phyloP scores from a whole-genome alignment of 2,113 vertebrate genomes.

The Ondatra zibethicus region DNA sequence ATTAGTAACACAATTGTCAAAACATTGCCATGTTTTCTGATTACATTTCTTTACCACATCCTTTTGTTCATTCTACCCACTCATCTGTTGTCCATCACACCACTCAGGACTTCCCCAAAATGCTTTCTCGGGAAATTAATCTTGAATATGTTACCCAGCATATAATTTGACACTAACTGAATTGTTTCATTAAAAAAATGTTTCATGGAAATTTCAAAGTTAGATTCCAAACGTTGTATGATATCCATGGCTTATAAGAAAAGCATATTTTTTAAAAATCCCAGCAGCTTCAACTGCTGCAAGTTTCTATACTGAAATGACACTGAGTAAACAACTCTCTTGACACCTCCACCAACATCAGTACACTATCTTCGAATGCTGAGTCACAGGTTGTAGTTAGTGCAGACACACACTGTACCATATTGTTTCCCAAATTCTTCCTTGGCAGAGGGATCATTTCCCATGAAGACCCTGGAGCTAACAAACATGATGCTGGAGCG shows the following conservation, averaged over 20 bases:
- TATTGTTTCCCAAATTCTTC: neutral
- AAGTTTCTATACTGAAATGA: neutral
- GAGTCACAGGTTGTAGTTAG: neutral
- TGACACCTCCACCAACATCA: neutral
- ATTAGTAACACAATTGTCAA: neutral
- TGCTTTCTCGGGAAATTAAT: neutral
- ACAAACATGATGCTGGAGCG: neutral
- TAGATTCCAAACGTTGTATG: neutral
- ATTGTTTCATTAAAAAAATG: neutral
- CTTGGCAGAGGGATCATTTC: neutral
- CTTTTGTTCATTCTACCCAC: neutral
- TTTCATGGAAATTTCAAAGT: slow-evolving; percentile 22
- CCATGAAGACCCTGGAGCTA: neutral
- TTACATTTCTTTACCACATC: neutral
- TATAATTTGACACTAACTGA: neutral
- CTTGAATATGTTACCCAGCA: neutral
- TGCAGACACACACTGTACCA: accelerated
- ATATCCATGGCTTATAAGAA: neutral
- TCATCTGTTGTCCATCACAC: neutral
- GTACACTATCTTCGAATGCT: neutral
- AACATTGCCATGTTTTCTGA: neutral
- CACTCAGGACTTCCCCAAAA: neutral
- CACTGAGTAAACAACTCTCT: neutral
- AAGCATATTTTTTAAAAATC: neutral
- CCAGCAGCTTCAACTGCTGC: neutral